Evolutionary conservation across 2,113 vertebrate genomes (phyloP).

Genomic region (Procavia capensis): DNA sequence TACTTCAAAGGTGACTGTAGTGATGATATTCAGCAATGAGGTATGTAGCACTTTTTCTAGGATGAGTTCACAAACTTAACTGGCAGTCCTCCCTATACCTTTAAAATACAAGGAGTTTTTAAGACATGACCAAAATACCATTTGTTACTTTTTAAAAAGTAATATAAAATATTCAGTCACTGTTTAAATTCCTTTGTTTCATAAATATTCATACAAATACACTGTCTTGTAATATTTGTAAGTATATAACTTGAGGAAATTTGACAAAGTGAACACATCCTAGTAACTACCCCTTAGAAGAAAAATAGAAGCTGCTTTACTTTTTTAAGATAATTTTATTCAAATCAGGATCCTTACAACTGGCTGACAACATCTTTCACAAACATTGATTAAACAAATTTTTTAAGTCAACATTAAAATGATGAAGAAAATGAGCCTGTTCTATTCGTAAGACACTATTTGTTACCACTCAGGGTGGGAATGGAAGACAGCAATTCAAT

Average conservation of each 20-base stretch:
- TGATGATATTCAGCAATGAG: too few species aligned
- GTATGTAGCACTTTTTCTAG: too few species aligned
- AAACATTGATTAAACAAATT: neutral
- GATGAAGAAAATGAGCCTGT: neutral
- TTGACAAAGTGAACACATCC: neutral
- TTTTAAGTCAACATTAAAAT: constrained; percentile 11
- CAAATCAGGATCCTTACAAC: neutral
- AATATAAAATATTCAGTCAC: neutral
- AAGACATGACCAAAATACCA: neutral
- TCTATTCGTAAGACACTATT: neutral
- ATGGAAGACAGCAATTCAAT: neutral
- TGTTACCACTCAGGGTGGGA: neutral
- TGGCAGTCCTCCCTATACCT: too few species aligned
- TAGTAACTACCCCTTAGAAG: neutral
- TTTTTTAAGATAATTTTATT: neutral
- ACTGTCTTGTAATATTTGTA: neutral
- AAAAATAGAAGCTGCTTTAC: neutral
- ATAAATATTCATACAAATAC: neutral
- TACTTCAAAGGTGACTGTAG: too few species aligned
- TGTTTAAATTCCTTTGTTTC: neutral
- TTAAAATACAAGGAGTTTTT: neutral
- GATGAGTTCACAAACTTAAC: too few species aligned
- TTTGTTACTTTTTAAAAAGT: neutral
- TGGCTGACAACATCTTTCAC: neutral
- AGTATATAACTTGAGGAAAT: neutral